Conservation (phyloP, 37 sponge, comb jelly and placozoan species). For the Aphrocallistes beatrix region DNA sequence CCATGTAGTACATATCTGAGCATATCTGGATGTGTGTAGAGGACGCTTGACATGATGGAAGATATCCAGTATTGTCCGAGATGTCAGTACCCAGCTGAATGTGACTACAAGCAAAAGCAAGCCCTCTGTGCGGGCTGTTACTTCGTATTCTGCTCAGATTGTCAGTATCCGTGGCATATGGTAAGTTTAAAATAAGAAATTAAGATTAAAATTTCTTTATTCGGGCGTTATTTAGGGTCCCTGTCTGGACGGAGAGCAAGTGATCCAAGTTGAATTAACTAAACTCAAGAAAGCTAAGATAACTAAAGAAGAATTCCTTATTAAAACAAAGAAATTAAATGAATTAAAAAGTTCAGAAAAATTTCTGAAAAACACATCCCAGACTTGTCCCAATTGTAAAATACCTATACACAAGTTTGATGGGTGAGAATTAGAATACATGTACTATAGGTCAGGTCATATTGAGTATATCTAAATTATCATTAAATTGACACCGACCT, state of each 20-base stretch:
- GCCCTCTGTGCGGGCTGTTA: conserved; percentile 22
- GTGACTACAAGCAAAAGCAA: conserved; percentile 1
- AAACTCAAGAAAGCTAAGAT: neutral
- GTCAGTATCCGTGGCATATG: conserved; percentile 21
- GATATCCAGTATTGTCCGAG: conserved; percentile 31
- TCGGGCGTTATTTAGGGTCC: neutral
- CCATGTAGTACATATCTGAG: neutral
- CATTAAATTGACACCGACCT: too few species aligned
- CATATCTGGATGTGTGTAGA: neutral
- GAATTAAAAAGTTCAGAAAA: neutral
- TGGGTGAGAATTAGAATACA: neutral
- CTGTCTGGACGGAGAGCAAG: conserved; percentile 13
- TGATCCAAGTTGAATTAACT: neutral
- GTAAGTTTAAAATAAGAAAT: too few species aligned
- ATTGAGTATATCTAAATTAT: too few species aligned
- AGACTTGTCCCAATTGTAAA: neutral
- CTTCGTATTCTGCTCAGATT: conserved; percentile 19
- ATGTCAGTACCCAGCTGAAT: conserved; percentile 23
- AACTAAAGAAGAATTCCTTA: neutral
- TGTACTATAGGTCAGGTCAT: too few species aligned
- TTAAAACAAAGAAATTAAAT: neutral
- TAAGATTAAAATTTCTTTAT: too few species aligned
- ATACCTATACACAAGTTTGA: neutral
- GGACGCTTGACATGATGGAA: conserved; percentile 25
- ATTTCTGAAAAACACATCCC: neutral